phyloP scores from a whole-genome alignment of 2,888 invertebrate genomes.

The Mythimna albipuncta region DNA sequence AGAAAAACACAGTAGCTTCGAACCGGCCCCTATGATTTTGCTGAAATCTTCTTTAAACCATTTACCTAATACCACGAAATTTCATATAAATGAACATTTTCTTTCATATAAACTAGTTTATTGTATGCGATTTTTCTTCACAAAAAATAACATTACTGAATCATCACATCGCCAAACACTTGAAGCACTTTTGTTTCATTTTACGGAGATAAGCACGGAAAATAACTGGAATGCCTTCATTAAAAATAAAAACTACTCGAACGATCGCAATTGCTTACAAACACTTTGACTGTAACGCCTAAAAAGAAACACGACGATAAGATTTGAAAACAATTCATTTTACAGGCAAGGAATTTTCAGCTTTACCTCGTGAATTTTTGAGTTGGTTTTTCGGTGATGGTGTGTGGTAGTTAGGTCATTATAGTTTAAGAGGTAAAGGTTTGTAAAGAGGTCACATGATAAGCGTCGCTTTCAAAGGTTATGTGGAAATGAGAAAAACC shows the following conservation, averaged over 20 bases:
- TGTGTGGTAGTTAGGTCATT: constrained; percentile 68
- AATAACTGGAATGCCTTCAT: constrained; percentile 46
- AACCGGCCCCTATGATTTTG: too few relatives aligned
- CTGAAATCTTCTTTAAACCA: background rate
- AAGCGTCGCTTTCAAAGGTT: constrained; percentile 83
- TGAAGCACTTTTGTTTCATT: constrained; percentile 31
- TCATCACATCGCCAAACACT: constrained; percentile 14
- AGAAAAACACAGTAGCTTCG: too few relatives aligned
- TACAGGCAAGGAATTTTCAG: constrained; percentile 59
- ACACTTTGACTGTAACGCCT: constrained; percentile 78
- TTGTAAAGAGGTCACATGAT: constrained; percentile 88
- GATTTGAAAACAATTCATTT: constrained; percentile 73
- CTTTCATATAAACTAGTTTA: background rate
- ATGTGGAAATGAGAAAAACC: constrained; percentile 80
- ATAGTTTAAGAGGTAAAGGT: constrained; percentile 66
- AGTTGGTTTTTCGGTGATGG: constrained; percentile 60
- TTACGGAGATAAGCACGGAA: constrained; percentile 39
- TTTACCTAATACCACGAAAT: background rate
- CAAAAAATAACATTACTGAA: constrained; percentile 14
- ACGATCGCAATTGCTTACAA: constrained; percentile 75
- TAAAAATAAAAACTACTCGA: constrained; percentile 62
- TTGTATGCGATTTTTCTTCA: background rate
- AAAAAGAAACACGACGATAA: constrained; percentile 82
- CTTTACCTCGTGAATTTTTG: constrained; percentile 57
- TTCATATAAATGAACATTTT: background rate